Evolutionary conservation across 2,888 invertebrate species (phyloP).

Genomic region (Anagyrus pseudococci): DNA sequence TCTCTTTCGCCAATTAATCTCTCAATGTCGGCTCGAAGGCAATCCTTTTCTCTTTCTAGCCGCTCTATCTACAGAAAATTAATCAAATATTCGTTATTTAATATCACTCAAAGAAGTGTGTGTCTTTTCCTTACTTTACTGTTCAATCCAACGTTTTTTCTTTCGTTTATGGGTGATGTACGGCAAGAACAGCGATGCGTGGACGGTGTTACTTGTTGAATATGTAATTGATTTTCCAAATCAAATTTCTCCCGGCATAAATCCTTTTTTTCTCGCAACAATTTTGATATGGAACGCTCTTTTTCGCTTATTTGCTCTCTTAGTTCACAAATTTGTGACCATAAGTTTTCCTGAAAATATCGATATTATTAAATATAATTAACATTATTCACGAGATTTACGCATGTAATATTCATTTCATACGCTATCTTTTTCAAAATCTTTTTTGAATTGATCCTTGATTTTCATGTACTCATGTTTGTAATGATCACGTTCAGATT

Average conservation of each 20-base stretch:
- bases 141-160: not conserved
- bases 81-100: slow-evolving; percentile 1
- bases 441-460: slow-evolving; percentile 57
- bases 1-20: slow-evolving; percentile 69
- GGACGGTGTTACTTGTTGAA: slow-evolving; percentile 43
- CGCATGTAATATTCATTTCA: slow-evolving; percentile 7
- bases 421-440: slow-evolving; percentile 50
- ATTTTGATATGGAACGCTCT: slow-evolving; percentile 57
- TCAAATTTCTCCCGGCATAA: slow-evolving; percentile 61
- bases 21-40: slow-evolving; percentile 65
- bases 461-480: slow-evolving; percentile 63
- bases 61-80: slow-evolving; percentile 52
- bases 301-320: slow-evolving; percentile 51
- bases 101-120: too few relatives aligned
- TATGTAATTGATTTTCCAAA: slow-evolving; percentile 59
- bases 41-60: slow-evolving; percentile 66
- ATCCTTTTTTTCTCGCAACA: slow-evolving; percentile 62
- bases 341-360: slow-evolving; percentile 39
- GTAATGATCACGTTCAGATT: slow-evolving; percentile 64
- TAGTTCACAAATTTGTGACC: slow-evolving; percentile 34
- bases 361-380: not conserved
- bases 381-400: not conserved
- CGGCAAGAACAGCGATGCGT: slow-evolving; percentile 43
- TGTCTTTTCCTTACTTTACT: slow-evolving; percentile 27
- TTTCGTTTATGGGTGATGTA: slow-evolving; percentile 10